A percentile compares a stretch with the other conserved stretches of the same genome.
phyloP scores from a whole-genome alignment of 2,888 invertebrate genomes.

The Polyommatus icarus region DNA sequence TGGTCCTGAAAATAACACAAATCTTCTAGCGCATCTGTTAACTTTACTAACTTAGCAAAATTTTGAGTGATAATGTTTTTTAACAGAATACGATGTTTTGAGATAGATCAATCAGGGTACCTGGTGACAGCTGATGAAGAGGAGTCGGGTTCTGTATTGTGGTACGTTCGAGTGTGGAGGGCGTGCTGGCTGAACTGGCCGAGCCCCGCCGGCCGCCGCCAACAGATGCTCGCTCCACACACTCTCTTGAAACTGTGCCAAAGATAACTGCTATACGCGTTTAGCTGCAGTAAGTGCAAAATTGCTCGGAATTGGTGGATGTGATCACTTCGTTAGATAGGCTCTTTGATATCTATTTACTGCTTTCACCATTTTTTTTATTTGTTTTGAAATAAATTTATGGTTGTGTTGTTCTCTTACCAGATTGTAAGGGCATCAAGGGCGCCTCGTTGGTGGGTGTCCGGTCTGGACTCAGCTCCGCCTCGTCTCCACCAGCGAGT shows the following conservation, averaged over 20 bases:
- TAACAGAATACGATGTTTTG: too few species aligned
- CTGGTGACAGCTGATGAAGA: slow-evolving; percentile 55
- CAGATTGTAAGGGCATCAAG: slow-evolving; percentile 76
- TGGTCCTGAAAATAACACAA: too few species aligned
- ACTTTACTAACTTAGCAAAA: too few species aligned
- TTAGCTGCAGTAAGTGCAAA: not conserved
- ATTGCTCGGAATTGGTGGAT: too few species aligned
- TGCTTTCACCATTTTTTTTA: too few species aligned
- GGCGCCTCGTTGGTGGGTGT: slow-evolving; percentile 78
- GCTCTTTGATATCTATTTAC: too few species aligned
- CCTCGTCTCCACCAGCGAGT: slow-evolving; percentile 68
- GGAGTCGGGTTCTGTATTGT: slow-evolving; percentile 74
- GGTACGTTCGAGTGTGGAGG: slow-evolving; percentile 80
- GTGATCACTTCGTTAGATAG: too few species aligned
- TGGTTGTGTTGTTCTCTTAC: slow-evolving; percentile 45
- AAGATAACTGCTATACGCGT: not conserved
- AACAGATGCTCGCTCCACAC: slow-evolving; percentile 70
- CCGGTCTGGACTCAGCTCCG: slow-evolving; percentile 75
- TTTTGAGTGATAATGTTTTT: too few species aligned
- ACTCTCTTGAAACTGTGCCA: slow-evolving; percentile 71
- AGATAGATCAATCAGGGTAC: slow-evolving; percentile 37
- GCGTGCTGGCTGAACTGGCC: slow-evolving; percentile 82
- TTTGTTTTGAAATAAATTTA: not conserved
- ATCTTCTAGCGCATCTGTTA: too few species aligned
- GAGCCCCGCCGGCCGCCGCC: slow-evolving; percentile 74